These are phyloP conservation scores for Chromis chromis DNA, from an alignment of 2,797 vertebrate genomes.

Conservation along the genomic window DNA sequence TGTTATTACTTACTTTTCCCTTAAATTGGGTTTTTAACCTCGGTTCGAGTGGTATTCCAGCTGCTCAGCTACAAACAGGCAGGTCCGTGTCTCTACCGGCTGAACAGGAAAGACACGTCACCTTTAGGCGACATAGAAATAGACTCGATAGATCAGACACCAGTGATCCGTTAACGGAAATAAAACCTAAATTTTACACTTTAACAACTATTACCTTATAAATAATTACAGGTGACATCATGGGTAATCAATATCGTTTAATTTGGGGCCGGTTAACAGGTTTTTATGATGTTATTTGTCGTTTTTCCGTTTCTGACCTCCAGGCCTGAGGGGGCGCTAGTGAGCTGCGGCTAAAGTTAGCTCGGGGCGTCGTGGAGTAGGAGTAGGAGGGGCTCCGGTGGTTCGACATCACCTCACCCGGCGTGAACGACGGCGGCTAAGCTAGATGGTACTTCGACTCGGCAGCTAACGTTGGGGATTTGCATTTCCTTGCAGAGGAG, in stretches of 20 bases:
- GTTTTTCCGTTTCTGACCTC: constrained; percentile 21
- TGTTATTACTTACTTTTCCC: constrained; percentile 51
- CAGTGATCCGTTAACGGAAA: not conserved
- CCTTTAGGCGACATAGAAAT: constrained; percentile 27
- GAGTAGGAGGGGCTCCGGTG: constrained; percentile 70
- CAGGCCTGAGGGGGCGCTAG: constrained; percentile 52
- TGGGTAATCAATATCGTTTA: rapidly evolving
- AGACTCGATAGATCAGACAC: not conserved
- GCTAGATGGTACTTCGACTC: constrained; percentile 67
- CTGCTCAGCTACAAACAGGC: constrained; percentile 8
- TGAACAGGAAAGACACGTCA: constrained; percentile 71
- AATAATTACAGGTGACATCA: rapidly evolving
- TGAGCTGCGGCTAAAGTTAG: not conserved
- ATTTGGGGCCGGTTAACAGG: rapidly evolving
- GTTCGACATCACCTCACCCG: constrained; percentile 74
- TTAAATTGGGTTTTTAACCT: constrained; percentile 17
- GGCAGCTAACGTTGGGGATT: constrained; percentile 67
- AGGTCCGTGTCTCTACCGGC: constrained; percentile 53
- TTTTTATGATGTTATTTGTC: rapidly evolving
- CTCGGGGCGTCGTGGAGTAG: not conserved
- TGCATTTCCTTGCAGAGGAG: constrained; percentile 20
- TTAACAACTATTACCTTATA: rapidly evolving
- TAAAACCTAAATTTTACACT: rapidly evolving
- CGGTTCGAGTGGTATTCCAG: not conserved
- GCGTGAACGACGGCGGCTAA: constrained; percentile 69